phyloP scores from a whole-genome alignment of 2,113 vertebrate genomes.

The Mohoua ochrocephala region DNA sequence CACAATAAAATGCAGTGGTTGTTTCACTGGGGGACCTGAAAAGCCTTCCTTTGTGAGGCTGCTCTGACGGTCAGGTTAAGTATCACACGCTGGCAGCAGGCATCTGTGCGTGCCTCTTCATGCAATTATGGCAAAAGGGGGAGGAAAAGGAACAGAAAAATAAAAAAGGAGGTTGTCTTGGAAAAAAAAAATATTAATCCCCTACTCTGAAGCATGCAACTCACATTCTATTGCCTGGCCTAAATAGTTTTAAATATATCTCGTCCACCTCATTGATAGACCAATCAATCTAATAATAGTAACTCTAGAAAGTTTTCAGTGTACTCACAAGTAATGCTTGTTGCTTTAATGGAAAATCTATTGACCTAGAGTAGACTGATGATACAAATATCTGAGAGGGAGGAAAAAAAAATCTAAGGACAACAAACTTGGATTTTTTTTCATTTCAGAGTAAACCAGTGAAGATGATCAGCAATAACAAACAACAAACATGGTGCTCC shows the following conservation, averaged over 20 bases:
- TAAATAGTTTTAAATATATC: neutral
- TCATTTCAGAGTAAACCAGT: neutral
- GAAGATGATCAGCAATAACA: neutral
- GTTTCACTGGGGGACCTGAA: slow-evolving; percentile 79
- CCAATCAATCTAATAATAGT: neutral
- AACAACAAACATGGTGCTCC: neutral
- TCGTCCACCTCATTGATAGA: neutral
- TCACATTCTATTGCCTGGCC: neutral
- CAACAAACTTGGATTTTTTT: neutral
- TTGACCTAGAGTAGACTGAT: neutral
- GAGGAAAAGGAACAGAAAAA: neutral
- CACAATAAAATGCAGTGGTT: slow-evolving; percentile 81
- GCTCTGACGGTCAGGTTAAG: slow-evolving; percentile 74
- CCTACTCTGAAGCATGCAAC: neutral
- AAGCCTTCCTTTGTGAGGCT: slow-evolving; percentile 78
- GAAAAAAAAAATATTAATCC: neutral
- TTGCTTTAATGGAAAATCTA: neutral
- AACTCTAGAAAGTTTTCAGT: neutral
- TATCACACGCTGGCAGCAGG: slow-evolving; percentile 69
- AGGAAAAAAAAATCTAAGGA: neutral
- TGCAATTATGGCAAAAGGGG: slow-evolving; percentile 23
- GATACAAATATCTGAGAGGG: neutral
- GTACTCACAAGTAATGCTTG: neutral
- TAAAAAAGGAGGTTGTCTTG: neutral
- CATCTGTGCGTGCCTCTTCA: slow-evolving; percentile 70